phyloP scores from a whole-genome alignment of 2,888 invertebrate genomes.

The Torymus texanus region DNA sequence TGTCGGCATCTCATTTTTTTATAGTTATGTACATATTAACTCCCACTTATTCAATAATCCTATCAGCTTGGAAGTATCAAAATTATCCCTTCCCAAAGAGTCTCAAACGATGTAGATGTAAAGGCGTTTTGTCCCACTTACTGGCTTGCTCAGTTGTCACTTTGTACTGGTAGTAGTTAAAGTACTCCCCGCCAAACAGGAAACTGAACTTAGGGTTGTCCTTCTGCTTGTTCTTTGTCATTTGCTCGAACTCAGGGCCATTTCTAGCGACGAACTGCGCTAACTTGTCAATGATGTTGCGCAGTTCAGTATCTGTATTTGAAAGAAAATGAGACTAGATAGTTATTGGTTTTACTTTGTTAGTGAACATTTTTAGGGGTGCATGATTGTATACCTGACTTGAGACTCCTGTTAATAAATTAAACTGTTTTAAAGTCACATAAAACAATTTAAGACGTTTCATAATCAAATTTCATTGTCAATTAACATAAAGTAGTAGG shows the following conservation, averaged over 20 bases:
- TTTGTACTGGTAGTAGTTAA: conserved; percentile 97
- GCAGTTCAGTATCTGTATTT: conserved; percentile 89
- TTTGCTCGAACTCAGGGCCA: conserved; percentile 99
- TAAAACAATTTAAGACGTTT: too few relatives aligned
- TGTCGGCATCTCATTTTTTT: conserved; percentile 48
- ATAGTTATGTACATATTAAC: conserved; percentile 51
- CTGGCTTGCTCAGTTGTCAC: conserved; percentile 96
- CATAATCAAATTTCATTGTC: conserved; percentile 46
- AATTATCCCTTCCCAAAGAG: conserved; percentile 56
- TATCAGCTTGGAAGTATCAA: conserved; percentile 47
- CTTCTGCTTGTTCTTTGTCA: conserved; percentile 98
- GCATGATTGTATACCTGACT: conserved; percentile 45
- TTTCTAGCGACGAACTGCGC: conserved; percentile 99
- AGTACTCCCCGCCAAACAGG: conserved; percentile 96
- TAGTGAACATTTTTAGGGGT: conserved; percentile 21
- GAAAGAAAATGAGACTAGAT: conserved; percentile 34
- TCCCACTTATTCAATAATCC: conserved; percentile 51
- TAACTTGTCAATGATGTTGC: conserved; percentile 98
- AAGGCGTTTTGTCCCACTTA: conserved; percentile 78
- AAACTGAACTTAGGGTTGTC: conserved; percentile 98
- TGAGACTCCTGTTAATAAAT: conserved; percentile 39
- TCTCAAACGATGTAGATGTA: conserved; percentile 56
- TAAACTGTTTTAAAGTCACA: too few relatives aligned
- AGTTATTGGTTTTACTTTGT: conserved; percentile 3
- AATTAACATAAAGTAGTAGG: conserved; percentile 13